phyloP scores from a whole-genome alignment of 2,113 vertebrate genomes.

The Centrocercus urophasianus region DNA sequence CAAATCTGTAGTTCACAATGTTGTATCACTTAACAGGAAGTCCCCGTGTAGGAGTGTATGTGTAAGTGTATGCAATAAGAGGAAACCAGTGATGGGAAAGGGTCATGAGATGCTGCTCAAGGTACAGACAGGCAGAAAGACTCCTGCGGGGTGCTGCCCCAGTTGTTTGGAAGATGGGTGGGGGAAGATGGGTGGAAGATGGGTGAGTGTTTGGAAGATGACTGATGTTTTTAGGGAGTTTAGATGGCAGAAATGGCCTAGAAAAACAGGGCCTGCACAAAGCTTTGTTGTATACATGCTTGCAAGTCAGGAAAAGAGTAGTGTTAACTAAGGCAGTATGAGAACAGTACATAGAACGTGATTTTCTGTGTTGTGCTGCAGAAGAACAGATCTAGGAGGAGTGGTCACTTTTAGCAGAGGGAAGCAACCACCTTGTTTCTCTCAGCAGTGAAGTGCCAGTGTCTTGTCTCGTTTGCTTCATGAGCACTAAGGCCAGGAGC shows the following conservation, averaged over 20 bases:
- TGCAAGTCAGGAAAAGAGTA: not conserved
- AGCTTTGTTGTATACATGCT: not conserved
- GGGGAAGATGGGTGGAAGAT: too few relatives aligned
- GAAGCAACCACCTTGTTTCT: not conserved
- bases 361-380: not conserved
- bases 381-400: not conserved
- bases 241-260: not conserved
- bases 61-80: rapidly evolving
- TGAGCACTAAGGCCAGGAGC: not conserved
- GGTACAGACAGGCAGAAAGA: not conserved
- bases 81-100: not conserved
- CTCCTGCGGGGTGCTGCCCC: not conserved
- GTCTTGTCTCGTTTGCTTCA: not conserved
- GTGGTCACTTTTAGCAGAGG: rapidly evolving
- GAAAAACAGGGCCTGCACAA: not conserved
- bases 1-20: not conserved
- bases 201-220: not conserved
- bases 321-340: rapidly evolving
- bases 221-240: not conserved
- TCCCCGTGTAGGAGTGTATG: rapidly evolving
- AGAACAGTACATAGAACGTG: not conserved
- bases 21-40: not conserved
- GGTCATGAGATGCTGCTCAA: not conserved
- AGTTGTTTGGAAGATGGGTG: not conserved
- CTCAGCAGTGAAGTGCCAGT: rapidly evolving